Percentiles rank a stretch among this genome's conserved stretches.
phyloP scores from a whole-genome alignment of 2,797 vertebrate genomes.

The Centropyge bicolor region DNA sequence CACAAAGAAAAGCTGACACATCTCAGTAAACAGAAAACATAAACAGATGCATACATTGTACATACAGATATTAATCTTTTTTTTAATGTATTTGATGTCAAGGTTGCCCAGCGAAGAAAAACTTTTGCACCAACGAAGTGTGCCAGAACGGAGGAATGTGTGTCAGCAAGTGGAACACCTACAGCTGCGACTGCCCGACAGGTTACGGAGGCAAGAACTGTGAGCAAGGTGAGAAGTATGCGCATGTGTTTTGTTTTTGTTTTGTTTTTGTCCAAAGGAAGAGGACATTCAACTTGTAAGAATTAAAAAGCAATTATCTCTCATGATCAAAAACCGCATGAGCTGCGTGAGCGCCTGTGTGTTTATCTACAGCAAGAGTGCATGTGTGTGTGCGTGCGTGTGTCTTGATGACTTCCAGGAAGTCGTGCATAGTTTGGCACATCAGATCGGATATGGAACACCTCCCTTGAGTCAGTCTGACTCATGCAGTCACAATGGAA shows the following conservation, averaged over 20 bases:
- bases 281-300: not conserved
- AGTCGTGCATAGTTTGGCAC: constrained; percentile 31
- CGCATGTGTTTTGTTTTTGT: not conserved
- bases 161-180: constrained; percentile 93
- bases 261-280: not conserved
- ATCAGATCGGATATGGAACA: constrained; percentile 55
- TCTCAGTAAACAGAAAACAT: too few relatives aligned
- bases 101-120: constrained; percentile 93
- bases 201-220: constrained; percentile 95
- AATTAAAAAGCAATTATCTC: not conserved
- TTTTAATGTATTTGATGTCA: not conserved
- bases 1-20: too few relatives aligned
- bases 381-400: not conserved
- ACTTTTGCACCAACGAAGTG: constrained; percentile 88
- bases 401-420: constrained; percentile 38
- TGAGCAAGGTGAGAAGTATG: constrained; percentile 89
- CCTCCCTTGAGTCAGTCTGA: constrained; percentile 63
- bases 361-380: not conserved
- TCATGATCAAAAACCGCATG: not conserved
- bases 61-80: not conserved
- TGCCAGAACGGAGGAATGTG: constrained; percentile 95
- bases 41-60: not conserved
- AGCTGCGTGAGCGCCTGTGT: not conserved
- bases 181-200: constrained; percentile 90
- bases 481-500: constrained; percentile 55